These are phyloP conservation scores for Phyllotis vaccarum DNA, from an alignment of 2,797 vertebrate species.

Conservation along the genomic window DNA sequence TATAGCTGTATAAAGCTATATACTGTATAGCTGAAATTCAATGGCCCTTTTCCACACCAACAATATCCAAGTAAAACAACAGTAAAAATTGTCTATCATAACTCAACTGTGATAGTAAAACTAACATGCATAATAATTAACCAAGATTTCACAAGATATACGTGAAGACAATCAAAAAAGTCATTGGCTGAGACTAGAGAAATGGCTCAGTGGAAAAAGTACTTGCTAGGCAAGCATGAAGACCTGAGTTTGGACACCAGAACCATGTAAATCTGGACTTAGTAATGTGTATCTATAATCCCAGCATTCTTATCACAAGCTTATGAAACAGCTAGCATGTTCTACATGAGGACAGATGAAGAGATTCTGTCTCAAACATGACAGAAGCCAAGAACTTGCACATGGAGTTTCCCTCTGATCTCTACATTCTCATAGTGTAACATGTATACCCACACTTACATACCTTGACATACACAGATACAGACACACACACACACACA, in stretches of 20 bases:
- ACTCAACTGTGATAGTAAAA: not conserved
- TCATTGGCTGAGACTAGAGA: not conserved
- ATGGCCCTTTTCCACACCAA: conserved; percentile 47
- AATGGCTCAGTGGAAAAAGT: not conserved
- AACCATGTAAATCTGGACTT: not conserved
- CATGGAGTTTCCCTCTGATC: not conserved
- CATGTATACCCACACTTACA: not conserved
- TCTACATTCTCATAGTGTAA: not conserved
- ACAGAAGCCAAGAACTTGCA: not conserved
- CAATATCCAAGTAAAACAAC: conserved; percentile 55
- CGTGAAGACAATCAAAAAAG: not conserved
- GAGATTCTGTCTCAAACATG: not conserved
- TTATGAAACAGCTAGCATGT: not conserved
- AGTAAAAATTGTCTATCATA: conserved; percentile 32
- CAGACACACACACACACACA: not conserved
- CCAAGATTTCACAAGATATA: not conserved
- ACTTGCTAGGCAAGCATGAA: not conserved
- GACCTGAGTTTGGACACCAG: not conserved
- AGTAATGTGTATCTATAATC: not conserved
- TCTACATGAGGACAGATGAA: not conserved
- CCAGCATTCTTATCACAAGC: not conserved
- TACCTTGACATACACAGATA: not conserved
- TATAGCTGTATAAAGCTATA: conserved; percentile 18
- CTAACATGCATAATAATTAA: conserved; percentile 36
- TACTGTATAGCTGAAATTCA: conserved; percentile 63